phyloP scores from a whole-genome alignment of 2,113 vertebrate species.

The Regulus satrapa region DNA sequence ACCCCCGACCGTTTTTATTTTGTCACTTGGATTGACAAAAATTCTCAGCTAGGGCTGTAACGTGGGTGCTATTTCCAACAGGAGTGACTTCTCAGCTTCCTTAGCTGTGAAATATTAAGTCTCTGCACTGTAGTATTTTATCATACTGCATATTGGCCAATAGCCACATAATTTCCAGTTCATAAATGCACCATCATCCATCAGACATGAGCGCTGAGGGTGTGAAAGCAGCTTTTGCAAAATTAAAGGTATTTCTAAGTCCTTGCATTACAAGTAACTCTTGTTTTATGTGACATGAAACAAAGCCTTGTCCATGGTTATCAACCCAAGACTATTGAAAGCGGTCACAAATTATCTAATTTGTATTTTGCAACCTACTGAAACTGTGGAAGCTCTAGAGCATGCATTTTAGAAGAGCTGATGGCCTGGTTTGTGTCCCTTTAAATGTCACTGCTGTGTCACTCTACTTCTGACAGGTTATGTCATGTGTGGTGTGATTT shows the following conservation, averaged over 20 bases:
- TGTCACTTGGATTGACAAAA: neutral
- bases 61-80: neutral
- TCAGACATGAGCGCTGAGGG: slow-evolving; percentile 2
- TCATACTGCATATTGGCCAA: slow-evolving; percentile 32
- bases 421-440: neutral
- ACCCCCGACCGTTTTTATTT: neutral
- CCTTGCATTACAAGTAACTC: neutral
- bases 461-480: neutral
- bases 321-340: neutral
- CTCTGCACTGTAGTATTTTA: slow-evolving; percentile 13
- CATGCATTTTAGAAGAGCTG: neutral
- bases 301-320: neutral
- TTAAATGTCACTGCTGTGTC: slow-evolving; percentile 23
- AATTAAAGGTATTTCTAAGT: neutral
- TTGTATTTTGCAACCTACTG: neutral
- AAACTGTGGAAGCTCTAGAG: neutral
- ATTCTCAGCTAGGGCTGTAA: neutral
- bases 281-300: neutral
- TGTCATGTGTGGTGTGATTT: neutral
- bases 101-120: slow-evolving; percentile 55
- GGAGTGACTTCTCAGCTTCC: neutral
- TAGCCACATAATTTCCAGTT: slow-evolving; percentile 56
- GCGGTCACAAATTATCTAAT: neutral
- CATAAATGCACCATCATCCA: slow-evolving; percentile 46
- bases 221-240: neutral